Conservation (phyloP, 2,797 vertebrate genomes). For the Phalloptychus januarius region DNA sequence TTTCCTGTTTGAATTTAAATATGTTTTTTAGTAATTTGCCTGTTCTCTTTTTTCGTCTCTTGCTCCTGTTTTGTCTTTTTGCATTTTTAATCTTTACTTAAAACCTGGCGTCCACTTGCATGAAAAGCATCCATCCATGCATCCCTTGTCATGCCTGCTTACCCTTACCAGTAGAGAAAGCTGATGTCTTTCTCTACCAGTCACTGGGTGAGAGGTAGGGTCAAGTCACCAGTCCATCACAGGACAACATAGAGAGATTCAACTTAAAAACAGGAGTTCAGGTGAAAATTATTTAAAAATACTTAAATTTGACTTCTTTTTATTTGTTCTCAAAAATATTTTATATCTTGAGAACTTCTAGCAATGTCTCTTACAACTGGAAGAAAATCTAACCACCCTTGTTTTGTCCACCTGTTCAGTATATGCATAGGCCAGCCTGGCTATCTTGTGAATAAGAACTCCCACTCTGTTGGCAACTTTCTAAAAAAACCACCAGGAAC, state of each 20-base stretch:
- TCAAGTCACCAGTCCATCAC: neutral
- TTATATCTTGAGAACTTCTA: neutral
- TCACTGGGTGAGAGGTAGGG: neutral
- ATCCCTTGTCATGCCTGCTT: neutral
- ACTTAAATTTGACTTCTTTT: neutral
- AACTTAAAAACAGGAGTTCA: neutral
- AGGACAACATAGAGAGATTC: neutral
- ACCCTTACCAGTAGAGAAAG: neutral
- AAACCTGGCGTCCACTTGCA: too few species aligned
- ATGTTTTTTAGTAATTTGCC: neutral
- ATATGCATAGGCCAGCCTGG: neutral
- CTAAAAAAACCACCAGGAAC: neutral
- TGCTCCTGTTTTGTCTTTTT: neutral
- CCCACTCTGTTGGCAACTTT: neutral
- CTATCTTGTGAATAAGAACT: neutral
- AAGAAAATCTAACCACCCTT: neutral
- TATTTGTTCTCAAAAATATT: neutral
- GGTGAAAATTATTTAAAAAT: neutral
- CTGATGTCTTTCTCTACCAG: neutral
- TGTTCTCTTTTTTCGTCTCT: neutral
- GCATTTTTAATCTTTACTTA: neutral
- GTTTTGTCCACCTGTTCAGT: neutral
- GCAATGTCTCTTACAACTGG: neutral
- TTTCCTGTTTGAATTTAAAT: neutral
- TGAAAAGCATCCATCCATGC: neutral